Conservation (phyloP, 2,888 invertebrate species). For the Bembecia ichneumoniformis region DNA sequence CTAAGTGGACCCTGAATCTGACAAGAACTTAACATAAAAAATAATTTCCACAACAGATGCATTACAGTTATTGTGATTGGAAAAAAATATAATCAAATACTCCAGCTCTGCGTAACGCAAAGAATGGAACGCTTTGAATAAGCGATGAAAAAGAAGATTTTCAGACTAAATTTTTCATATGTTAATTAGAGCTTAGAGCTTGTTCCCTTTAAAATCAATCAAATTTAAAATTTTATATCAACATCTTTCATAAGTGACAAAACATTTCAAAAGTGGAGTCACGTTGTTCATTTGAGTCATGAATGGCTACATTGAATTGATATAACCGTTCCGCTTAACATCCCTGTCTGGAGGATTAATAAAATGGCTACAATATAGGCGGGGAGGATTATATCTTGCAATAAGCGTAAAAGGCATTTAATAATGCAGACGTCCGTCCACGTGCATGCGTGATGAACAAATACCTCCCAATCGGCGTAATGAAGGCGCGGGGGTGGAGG, state of each 20-base stretch:
- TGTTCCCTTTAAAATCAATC: too few relatives aligned
- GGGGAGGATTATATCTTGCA: conserved; percentile 52
- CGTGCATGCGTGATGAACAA: conserved; percentile 58
- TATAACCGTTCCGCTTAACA: conserved; percentile 23
- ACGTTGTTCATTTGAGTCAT: conserved; percentile 32
- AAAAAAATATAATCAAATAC: too few relatives aligned
- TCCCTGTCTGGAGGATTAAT: conserved; percentile 41
- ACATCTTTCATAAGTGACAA: not conserved
- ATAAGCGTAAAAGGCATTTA: conserved; percentile 73
- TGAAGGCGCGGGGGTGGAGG: conserved; percentile 43
- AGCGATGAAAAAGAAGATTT: too few relatives aligned
- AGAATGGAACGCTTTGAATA: too few relatives aligned
- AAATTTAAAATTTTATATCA: too few relatives aligned
- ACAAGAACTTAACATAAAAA: too few relatives aligned
- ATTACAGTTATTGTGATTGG: too few relatives aligned
- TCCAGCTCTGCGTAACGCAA: too few relatives aligned
- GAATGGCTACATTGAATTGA: conserved; percentile 22
- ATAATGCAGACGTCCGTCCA: conserved; percentile 67
- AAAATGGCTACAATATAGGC: conserved; percentile 37
- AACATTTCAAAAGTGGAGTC: conserved; percentile 1
- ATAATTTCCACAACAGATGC: too few relatives aligned
- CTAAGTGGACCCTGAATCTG: too few relatives aligned
- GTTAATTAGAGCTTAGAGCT: too few relatives aligned
- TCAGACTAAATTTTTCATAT: too few relatives aligned
- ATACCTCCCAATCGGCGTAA: conserved; percentile 63